These are phyloP conservation scores for Eufriesea mexicana DNA, from an alignment of 1,140 invertebrate species.

Conservation along the genomic window DNA sequence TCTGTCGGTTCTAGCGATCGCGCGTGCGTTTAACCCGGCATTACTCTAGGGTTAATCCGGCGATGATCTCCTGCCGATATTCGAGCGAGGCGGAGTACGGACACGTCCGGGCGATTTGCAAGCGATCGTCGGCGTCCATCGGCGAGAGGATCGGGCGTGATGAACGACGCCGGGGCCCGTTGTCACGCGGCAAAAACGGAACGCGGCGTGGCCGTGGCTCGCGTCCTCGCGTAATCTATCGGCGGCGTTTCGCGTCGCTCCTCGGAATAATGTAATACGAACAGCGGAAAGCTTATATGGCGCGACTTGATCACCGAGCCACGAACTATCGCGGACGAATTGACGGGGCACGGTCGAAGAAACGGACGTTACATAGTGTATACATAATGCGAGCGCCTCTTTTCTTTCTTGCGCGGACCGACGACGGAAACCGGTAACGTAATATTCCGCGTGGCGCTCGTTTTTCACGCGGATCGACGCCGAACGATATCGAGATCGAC, in stretches of 20 bases:
- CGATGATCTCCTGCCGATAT: slow-evolving; percentile 37
- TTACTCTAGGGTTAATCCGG: slow-evolving; percentile 27
- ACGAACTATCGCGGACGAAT: slow-evolving; percentile 12
- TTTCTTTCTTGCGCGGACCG: slow-evolving; percentile 2
- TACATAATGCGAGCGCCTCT: slow-evolving; percentile 24
- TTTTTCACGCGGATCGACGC: slow-evolving; percentile 6
- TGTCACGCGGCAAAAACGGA: slow-evolving; percentile 62
- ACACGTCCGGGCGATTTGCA: slow-evolving; percentile 44
- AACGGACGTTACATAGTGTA: slow-evolving; percentile 19
- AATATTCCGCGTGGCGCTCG: slow-evolving; percentile 41
- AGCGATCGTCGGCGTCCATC: slow-evolving; percentile 17
- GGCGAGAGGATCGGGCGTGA: slow-evolving; percentile 37
- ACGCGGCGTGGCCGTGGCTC: slow-evolving; percentile 46
- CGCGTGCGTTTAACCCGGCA: neutral
- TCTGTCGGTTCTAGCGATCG: neutral
- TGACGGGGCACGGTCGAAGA: neutral
- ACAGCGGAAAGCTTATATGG: slow-evolving; percentile 19
- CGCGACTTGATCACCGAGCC: slow-evolving; percentile 13
- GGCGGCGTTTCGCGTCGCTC: slow-evolving; percentile 29
- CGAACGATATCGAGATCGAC: neutral
- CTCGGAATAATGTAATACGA: slow-evolving; percentile 44
- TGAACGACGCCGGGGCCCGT: slow-evolving; percentile 53
- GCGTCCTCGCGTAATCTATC: slow-evolving; percentile 49
- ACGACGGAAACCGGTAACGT: slow-evolving; percentile 34
- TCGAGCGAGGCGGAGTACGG: neutral